These are phyloP conservation scores for Pseudeuparius sepicola DNA, from an alignment of 2,888 invertebrate genomes.

Conservation along the genomic window DNA sequence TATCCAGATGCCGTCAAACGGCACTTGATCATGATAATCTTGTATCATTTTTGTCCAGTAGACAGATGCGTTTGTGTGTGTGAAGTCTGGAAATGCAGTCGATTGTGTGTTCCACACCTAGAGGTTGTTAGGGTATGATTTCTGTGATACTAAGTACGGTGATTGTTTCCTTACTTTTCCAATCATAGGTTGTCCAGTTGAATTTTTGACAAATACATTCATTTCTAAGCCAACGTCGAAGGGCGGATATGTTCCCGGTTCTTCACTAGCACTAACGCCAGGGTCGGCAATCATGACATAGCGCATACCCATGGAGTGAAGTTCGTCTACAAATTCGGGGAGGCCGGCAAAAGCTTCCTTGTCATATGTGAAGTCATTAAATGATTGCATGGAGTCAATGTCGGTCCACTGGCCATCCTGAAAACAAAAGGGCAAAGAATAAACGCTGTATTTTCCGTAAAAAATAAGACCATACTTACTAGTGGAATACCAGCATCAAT, in stretches of 20 bases:
- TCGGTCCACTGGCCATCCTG: constrained; percentile 73
- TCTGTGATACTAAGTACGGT: too few relatives aligned
- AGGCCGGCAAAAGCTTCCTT: constrained; percentile 48
- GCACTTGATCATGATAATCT: constrained; percentile 48
- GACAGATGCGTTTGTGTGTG: constrained; percentile 54
- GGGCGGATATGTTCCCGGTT: constrained; percentile 56
- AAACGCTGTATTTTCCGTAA: too few relatives aligned
- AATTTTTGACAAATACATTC: constrained; percentile 63
- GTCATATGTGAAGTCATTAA: constrained; percentile 69
- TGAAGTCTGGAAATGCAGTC: constrained; percentile 73
- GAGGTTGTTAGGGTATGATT: too few relatives aligned
- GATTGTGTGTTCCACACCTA: constrained; percentile 51
- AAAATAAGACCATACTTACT: too few relatives aligned
- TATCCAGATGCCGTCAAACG: constrained; percentile 79
- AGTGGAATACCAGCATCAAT: constrained; percentile 61
- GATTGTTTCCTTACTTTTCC: constrained; percentile 50
- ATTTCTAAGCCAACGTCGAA: constrained; percentile 62
- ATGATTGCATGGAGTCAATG: constrained; percentile 69
- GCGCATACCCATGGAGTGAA: constrained; percentile 61
- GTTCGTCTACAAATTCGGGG: constrained; percentile 52
- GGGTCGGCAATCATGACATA: constrained; percentile 65
- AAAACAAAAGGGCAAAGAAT: too few relatives aligned
- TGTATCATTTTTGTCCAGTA: constrained; percentile 63
- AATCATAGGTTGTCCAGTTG: constrained; percentile 50
- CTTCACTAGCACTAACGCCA: constrained; percentile 60